phyloP scores from a whole-genome alignment of 35 echinoderm and acorn worm species.

The Anneissia japonica region DNA sequence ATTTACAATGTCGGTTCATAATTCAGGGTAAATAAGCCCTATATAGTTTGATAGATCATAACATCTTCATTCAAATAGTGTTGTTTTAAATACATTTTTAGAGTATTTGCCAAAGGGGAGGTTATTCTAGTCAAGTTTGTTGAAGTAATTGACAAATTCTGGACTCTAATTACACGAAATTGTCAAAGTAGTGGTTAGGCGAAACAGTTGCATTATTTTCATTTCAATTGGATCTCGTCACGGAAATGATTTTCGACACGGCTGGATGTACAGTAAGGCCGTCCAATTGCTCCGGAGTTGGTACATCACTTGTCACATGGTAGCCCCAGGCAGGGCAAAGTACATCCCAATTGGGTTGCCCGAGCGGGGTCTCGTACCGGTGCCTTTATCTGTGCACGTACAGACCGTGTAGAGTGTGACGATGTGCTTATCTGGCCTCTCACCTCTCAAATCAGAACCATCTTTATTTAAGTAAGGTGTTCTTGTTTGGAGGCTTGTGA shows the following conservation, averaged over 20 bases:
- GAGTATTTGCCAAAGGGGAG: not conserved
- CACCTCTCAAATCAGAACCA: not conserved
- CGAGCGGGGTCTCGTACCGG: not conserved
- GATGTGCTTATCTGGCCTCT: not conserved
- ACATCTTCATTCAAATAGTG: not conserved
- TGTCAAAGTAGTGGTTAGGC: not conserved
- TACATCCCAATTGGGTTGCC: not conserved
- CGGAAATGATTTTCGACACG: not conserved
- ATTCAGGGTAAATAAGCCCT: too few relatives aligned
- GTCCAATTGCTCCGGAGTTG: not conserved
- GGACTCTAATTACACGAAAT: not conserved
- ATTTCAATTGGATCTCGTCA: not conserved
- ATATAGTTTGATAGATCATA: not conserved
- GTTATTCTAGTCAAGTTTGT: not conserved
- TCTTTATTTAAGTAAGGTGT: not conserved
- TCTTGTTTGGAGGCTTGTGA: not conserved
- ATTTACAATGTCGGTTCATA: too few relatives aligned
- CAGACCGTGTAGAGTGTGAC: not conserved
- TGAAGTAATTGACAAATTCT: not conserved
- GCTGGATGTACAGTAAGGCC: not conserved
- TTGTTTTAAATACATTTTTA: not conserved
- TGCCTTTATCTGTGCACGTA: not conserved
- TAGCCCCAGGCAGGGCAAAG: not conserved
- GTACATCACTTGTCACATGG: not conserved
- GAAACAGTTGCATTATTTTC: not conserved